Percentiles rank a stretch among this genome's conserved stretches.
Evolutionary conservation across 2,888 invertebrate genomes (phyloP).

Genomic region (Melipona bicolor): DNA sequence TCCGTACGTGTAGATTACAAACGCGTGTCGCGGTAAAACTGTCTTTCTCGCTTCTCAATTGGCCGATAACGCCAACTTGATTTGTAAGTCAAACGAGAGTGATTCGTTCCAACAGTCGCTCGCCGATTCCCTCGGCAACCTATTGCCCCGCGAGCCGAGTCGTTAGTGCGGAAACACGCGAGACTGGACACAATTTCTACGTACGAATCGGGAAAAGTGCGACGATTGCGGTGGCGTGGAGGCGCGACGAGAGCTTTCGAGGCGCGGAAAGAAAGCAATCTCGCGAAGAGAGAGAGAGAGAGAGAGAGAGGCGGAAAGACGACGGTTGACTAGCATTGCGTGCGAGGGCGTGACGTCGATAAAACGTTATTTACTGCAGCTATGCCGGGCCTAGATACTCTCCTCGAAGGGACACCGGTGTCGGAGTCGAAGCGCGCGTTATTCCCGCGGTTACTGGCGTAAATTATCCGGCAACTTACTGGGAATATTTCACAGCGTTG

Average conservation of each 20-base stretch:
- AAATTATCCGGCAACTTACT: constrained; percentile 73
- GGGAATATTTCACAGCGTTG: constrained; percentile 74
- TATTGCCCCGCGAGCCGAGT: not conserved
- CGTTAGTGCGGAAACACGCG: not conserved
- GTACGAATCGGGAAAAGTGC: constrained; percentile 9
- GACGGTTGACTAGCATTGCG: constrained; percentile 32
- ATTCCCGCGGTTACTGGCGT: constrained; percentile 69
- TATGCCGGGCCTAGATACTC: constrained; percentile 50
- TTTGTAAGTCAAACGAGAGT: constrained; percentile 1
- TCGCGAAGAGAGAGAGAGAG: constrained; percentile 11
- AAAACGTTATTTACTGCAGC: constrained; percentile 65
- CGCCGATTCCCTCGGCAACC: not conserved
- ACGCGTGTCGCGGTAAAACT: not conserved
- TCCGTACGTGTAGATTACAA: not conserved
- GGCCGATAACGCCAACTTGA: not conserved
- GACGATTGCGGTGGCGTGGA: not conserved
- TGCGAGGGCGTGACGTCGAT: constrained; percentile 68
- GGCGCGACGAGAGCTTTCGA: not conserved
- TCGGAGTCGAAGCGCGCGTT: constrained; percentile 59
- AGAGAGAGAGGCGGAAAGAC: constrained; percentile 2
- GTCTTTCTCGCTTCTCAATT: not conserved
- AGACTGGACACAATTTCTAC: constrained; percentile 17
- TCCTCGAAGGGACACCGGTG: constrained; percentile 44
- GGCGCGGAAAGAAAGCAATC: not conserved
- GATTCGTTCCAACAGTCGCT: not conserved